Evolutionary conservation across 2,888 invertebrate genomes (phyloP), one percentile per base, ranked within the genome.

Genomic region (Clistopyga incitator): DNA sequence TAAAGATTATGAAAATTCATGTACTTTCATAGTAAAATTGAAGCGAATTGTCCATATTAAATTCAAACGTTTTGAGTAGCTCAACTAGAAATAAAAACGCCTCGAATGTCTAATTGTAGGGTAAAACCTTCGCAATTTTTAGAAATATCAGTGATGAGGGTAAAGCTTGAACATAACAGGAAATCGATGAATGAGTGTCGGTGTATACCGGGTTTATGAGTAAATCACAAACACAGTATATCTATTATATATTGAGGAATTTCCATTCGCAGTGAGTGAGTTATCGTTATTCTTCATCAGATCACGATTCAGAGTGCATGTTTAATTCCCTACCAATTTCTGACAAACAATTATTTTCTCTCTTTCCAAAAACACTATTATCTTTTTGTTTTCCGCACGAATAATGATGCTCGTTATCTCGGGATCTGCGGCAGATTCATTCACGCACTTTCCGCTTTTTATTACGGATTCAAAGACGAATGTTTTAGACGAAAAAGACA

Each of bases 41-140:
- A 38, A 38, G 38, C 10, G 10, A 6, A 6, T 38, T 38, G 10
- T 38, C 38, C 10, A 38, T 10, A 38, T 38, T 29, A 29, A 29
- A 29, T 29, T 29, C 3, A 29, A 29, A 29, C 29, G 3, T 29
- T 29, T 29, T 29, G 29, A 29, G 4, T 29, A 38, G 8, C 34
- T 8, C 34, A 8, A 38, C 8, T 38, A 38, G 11, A 6, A 42
- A n/a, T 11, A 18, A 64, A 25, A 11, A 64, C 18, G 8, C 20
- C 38, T 10, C 38, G 10, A 38, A 34, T 64, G 38, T 64, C 61
- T 6, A 38, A 64, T 20, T 18, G n/a, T 8, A 68, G 25, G 67
- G 38, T 74, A 23, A 78, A 81, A 74, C 68, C 81, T 81, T 81
- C 80, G 77, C 70, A 78, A 15, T 54, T 81, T 61, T 67, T 47